These are phyloP conservation scores for Hafferia zeledoni DNA, from an alignment of 2,797 vertebrate genomes.

Conservation along the genomic window DNA sequence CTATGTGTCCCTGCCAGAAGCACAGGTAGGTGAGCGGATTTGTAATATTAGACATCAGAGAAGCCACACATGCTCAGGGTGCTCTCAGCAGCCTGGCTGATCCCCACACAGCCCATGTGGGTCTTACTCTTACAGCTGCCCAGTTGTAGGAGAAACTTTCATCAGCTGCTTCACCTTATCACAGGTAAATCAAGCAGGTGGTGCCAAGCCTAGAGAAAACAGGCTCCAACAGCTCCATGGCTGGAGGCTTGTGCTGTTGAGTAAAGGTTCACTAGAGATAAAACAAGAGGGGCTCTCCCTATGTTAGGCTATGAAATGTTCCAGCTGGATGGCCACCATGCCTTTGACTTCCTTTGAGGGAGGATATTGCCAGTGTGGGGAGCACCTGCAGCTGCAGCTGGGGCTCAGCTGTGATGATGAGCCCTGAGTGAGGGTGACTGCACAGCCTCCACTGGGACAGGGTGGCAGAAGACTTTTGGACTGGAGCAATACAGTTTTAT, in stretches of 20 bases:
- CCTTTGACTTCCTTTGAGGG: background rate
- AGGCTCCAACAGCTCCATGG: background rate
- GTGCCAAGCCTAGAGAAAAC: background rate
- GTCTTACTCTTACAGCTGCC: background rate
- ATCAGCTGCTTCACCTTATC: background rate
- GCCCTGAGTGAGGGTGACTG: accelerated
- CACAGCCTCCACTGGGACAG: background rate
- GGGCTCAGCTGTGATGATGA: accelerated
- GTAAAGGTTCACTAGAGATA: background rate
- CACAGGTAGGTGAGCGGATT: background rate
- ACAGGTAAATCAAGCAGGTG: background rate
- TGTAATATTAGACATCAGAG: background rate
- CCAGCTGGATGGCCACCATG: background rate
- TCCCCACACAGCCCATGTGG: background rate
- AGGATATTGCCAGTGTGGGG: accelerated
- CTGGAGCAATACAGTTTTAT: background rate
- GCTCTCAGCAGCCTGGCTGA: background rate
- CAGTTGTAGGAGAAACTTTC: background rate
- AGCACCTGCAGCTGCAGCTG: accelerated
- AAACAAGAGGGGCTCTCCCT: background rate
- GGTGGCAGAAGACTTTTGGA: background rate
- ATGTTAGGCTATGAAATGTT: background rate
- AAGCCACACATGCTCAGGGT: background rate
- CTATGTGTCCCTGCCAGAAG: background rate
- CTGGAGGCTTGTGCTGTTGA: background rate